Base-by-base conservation (phyloP, 2,113 vertebrate genomes). In the Ailurus styani region DNA sequence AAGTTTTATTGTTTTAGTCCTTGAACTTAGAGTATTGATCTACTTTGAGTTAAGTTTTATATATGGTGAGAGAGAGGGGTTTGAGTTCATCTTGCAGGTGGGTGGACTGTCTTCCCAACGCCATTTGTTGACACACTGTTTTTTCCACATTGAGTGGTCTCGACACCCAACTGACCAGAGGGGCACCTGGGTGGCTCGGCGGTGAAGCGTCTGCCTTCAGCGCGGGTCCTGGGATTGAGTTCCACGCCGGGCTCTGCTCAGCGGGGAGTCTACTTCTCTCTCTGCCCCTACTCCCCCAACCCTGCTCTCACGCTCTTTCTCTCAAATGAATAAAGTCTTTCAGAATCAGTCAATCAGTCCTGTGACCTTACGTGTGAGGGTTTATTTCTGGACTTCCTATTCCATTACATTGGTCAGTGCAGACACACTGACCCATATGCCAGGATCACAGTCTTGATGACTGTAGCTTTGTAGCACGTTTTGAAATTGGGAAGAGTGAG, bases 341-440 rank as follows among this genome's bases (percentile, higher is more conserved):
- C 9, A n/a, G 27, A n/a, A 68, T 68, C 7, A 68, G n/a, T 68
- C 17, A 64, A 64, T 34, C 2, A 68, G 18, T 27, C 37, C 17
- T 2, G 13, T 21, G 45, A 25, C 27, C 37, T 31, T n/a, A 7
- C 27, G 3, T 4, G 37, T 60, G 23, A 45, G 20, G 29, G 8
- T n/a, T 62, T 75, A 11, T 27, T 45, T 77, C 66, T n/a, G 54
- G 40, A 34, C 13, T 7, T 75, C 21, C 27, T 1, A 7, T 25
- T 17, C 6, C 7, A 0, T 34, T 5, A 21, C 40, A 6, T 6
- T 13, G 4, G 11, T 9, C 10, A 13, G 10, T 1, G 10, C 6
- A 2, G 55, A 57, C 23, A 23, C 2, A 7, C 17, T 9, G 25
- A 23, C 21, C n/a, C 27, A 1, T 4, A 2, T 2, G 3, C 54